Conservation (phyloP, 2,888 invertebrate genomes). For the Parnassius smintheus region DNA sequence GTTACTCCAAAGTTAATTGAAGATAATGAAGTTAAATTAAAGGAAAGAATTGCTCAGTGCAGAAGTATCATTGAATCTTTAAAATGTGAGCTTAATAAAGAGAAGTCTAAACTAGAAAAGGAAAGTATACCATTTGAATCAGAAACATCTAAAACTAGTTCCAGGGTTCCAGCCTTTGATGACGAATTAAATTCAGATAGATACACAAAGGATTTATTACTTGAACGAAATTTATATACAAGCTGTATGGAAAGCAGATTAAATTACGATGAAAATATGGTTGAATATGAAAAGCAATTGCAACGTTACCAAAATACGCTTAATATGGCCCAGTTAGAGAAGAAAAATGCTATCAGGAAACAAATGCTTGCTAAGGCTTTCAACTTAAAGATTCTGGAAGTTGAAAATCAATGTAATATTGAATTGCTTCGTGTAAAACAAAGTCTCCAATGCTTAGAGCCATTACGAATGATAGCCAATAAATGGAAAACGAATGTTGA, state of each 20-base stretch:
- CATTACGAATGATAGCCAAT: conserved; percentile 63
- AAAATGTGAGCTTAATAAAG: conserved; percentile 62
- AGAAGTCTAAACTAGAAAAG: conserved; percentile 59
- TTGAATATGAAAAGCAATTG: conserved; percentile 72
- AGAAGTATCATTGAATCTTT: conserved; percentile 63
- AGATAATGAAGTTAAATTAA: conserved; percentile 59
- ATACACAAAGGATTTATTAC: conserved; percentile 30
- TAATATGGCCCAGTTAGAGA: conserved; percentile 70
- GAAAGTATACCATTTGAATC: conserved; percentile 40
- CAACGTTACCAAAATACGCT: conserved; percentile 70
- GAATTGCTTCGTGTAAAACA: conserved; percentile 70
- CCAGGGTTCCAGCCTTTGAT: conserved; percentile 25
- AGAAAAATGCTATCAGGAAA: conserved; percentile 70
- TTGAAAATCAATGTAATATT: conserved; percentile 75
- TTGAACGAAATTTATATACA: conserved; percentile 44
- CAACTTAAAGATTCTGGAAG: conserved; percentile 65
- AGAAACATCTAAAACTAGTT: conserved; percentile 27
- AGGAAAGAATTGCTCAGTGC: conserved; percentile 65
- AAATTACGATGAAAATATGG: conserved; percentile 61
- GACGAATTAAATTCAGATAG: conserved; percentile 36
- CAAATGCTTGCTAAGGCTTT: conserved; percentile 74
- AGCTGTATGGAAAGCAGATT: conserved; percentile 58
- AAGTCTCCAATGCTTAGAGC: conserved; percentile 70
- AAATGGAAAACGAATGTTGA: conserved; percentile 60
- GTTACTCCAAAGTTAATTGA: conserved; percentile 49